Conservation (phyloP, 2,113 vertebrate genomes). For the Collichthys lucidus region DNA sequence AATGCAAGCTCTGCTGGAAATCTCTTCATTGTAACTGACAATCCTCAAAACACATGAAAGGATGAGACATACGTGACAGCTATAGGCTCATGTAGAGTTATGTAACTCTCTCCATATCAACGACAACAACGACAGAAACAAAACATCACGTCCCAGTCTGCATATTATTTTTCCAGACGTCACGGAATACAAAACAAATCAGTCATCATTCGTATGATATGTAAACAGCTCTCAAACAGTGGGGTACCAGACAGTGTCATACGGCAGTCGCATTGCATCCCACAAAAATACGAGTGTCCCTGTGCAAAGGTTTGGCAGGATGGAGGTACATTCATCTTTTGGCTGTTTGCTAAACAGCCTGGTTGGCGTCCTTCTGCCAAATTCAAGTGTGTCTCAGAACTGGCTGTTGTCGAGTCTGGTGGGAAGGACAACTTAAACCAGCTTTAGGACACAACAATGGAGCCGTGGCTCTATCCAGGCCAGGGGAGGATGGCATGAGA, state of each 20-base stretch:
- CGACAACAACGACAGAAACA: slow-evolving; percentile 1
- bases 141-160: not conserved
- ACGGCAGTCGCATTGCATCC: slow-evolving; percentile 53
- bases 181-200: slow-evolving; percentile 15
- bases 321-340: slow-evolving; percentile 64
- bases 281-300: slow-evolving; percentile 60
- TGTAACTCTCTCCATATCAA: not conserved
- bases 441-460: slow-evolving; percentile 44
- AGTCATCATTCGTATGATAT: slow-evolving; percentile 22
- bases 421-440: slow-evolving; percentile 26
- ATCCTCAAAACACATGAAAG: not conserved
- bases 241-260: slow-evolving; percentile 37
- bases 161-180: slow-evolving; percentile 27
- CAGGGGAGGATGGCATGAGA: slow-evolving; percentile 53
- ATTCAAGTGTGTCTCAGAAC: slow-evolving; percentile 60
- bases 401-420: slow-evolving; percentile 60
- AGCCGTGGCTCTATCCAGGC: slow-evolving; percentile 37
- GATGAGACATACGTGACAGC: not conserved
- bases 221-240: slow-evolving; percentile 40
- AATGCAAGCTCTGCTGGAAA: not conserved
- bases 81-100: too few relatives aligned
- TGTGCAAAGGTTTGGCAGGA: slow-evolving; percentile 69
- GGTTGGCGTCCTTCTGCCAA: slow-evolving; percentile 57
- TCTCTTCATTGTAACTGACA: not conserved
- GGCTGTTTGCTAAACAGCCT: slow-evolving; percentile 55